Evolutionary conservation across 2,797 vertebrate genomes (phyloP).

Genomic region (Gymnothorax reevesii): DNA sequence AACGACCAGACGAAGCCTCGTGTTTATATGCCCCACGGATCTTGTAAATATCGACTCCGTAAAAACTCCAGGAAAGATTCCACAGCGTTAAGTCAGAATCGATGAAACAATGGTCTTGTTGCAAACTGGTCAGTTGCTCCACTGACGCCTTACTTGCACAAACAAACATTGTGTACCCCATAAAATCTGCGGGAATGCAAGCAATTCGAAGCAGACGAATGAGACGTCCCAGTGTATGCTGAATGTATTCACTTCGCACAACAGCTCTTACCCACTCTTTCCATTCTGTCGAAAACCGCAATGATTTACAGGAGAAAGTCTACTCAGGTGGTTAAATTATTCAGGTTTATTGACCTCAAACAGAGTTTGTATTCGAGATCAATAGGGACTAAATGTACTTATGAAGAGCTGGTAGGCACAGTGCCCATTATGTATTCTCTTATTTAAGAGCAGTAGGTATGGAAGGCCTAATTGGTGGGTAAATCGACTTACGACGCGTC

Average conservation of each 20-base stretch:
- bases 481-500: not conserved
- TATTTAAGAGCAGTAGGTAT: not conserved
- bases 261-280: not conserved
- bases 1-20: not conserved
- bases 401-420: not conserved
- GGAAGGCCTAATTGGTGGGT: not conserved
- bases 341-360: not conserved
- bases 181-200: slow-evolving; percentile 50
- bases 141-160: slow-evolving; percentile 41
- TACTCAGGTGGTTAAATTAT: not conserved
- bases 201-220: slow-evolving; percentile 50
- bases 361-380: not conserved
- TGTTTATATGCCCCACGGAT: not conserved
- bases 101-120: slow-evolving; percentile 34
- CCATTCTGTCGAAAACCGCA: slow-evolving; percentile 7
- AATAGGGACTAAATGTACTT: not conserved
- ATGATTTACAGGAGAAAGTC: slow-evolving; percentile 23
- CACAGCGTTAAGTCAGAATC: slow-evolving; percentile 46
- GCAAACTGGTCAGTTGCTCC: slow-evolving; percentile 30
- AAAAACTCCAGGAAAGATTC: slow-evolving; percentile 30
- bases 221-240: slow-evolving; percentile 47
- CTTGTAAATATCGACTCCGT: not conserved
- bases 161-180: slow-evolving; percentile 50
- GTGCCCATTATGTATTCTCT: not conserved
- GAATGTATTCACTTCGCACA: slow-evolving; percentile 48